Conservation (phyloP, 2,888 invertebrate genomes). For the Drosophila austrosaltans region DNA sequence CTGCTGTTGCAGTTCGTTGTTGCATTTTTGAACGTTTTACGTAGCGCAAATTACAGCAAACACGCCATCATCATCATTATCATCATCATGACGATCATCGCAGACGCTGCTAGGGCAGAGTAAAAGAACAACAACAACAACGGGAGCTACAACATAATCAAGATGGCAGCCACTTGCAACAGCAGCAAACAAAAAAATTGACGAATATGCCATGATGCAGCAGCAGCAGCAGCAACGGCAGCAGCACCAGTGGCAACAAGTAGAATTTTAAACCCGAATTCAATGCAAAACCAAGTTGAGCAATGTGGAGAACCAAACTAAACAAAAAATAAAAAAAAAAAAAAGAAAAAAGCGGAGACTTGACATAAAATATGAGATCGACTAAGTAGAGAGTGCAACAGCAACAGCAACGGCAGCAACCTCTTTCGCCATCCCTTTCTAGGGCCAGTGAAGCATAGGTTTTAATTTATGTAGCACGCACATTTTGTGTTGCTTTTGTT, state of each 20-base stretch:
- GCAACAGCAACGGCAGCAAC: slow-evolving; percentile 23
- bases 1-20: slow-evolving; percentile 56
- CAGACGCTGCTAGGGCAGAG: slow-evolving; percentile 55
- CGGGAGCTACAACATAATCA: slow-evolving; percentile 73
- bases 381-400: slow-evolving; percentile 26
- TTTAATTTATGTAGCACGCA: slow-evolving; percentile 78
- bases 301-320: slow-evolving; percentile 41
- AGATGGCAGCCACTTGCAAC: slow-evolving; percentile 77
- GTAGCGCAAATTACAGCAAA: slow-evolving; percentile 82
- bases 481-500: slow-evolving; percentile 70
- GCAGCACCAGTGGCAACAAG: slow-evolving; percentile 56
- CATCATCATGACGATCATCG: slow-evolving; percentile 47
- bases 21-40: slow-evolving; percentile 80
- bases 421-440: slow-evolving; percentile 20
- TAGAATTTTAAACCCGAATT: slow-evolving; percentile 77
- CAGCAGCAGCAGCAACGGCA: slow-evolving; percentile 25
- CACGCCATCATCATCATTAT: slow-evolving; percentile 78
- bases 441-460: slow-evolving; percentile 72
- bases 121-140: slow-evolving; percentile 46
- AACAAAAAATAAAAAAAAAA: slow-evolving; percentile 18
- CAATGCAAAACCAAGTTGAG: slow-evolving; percentile 73
- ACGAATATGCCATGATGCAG: slow-evolving; percentile 69
- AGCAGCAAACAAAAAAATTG: slow-evolving; percentile 61
- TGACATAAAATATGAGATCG: slow-evolving; percentile 76
- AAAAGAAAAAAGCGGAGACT: slow-evolving; percentile 56